phyloP scores from a whole-genome alignment of 2,888 invertebrate genomes.

The Melinaea marsaeus region DNA sequence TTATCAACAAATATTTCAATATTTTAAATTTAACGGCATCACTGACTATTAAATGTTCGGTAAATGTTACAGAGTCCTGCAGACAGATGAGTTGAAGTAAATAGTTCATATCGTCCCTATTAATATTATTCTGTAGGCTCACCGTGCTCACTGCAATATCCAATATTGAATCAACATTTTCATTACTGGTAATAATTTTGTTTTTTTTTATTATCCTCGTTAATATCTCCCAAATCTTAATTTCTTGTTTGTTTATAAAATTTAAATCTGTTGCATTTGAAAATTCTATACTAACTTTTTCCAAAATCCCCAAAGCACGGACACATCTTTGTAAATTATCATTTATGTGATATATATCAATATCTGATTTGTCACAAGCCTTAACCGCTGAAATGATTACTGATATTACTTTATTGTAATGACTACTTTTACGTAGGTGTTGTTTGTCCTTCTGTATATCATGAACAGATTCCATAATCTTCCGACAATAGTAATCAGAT shows the following conservation, averaged over 20 bases:
- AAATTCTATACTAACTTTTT: slow-evolving; percentile 40
- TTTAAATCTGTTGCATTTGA: slow-evolving; percentile 14
- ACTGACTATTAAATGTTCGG: slow-evolving; percentile 39
- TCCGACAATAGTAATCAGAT: slow-evolving; percentile 43
- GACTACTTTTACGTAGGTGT: slow-evolving; percentile 48
- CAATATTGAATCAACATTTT: slow-evolving; percentile 39
- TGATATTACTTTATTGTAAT: slow-evolving; percentile 47
- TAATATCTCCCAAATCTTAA: slow-evolving; percentile 43
- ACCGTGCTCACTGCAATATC: slow-evolving; percentile 45
- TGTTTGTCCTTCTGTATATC: slow-evolving; percentile 25
- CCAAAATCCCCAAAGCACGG: slow-evolving; percentile 49
- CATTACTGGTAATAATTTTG: slow-evolving; percentile 38
- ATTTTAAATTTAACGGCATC: slow-evolving; percentile 41
- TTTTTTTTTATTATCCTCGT: slow-evolving; percentile 43
- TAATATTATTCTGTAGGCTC: slow-evolving; percentile 39
- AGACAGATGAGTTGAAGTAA: slow-evolving; percentile 51
- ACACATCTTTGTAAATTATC: slow-evolving; percentile 52
- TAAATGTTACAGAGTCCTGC: slow-evolving; percentile 41
- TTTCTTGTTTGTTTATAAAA: slow-evolving; percentile 37
- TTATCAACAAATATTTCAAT: slow-evolving; percentile 48
- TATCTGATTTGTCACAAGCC: slow-evolving; percentile 43
- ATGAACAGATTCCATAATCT: slow-evolving; percentile 44
- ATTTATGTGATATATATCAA: slow-evolving; percentile 47
- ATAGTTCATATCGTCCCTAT: slow-evolving; percentile 38
- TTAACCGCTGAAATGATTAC: slow-evolving; percentile 46